Evolutionary conservation across 2,113 vertebrate genomes (phyloP).

Genomic region (Syngnathus floridae): DNA sequence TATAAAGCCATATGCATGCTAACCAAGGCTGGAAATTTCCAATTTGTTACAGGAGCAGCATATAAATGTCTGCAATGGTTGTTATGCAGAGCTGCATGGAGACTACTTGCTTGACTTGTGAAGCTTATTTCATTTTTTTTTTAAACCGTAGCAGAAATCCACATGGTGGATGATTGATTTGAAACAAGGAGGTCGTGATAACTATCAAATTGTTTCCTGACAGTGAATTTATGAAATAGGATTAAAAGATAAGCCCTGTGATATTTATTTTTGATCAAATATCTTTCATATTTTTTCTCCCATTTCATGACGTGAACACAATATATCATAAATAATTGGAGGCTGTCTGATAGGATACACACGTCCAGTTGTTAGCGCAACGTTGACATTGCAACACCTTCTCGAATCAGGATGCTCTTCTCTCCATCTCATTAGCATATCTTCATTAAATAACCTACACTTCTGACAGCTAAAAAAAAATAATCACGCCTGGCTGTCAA

Average conservation of each 20-base stretch:
- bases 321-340: no score
- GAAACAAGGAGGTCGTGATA: neutral
- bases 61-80: constrained; percentile 48
- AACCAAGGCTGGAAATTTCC: constrained; percentile 54
- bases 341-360: no score
- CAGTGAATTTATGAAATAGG: neutral
- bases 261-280: neutral
- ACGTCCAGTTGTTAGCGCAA: no score
- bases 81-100: constrained; percentile 33
- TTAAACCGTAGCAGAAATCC: constrained; percentile 11
- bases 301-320: no score
- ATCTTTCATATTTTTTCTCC: neutral
- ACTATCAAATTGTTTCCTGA: neutral
- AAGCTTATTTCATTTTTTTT: constrained; percentile 18
- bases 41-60: constrained; percentile 53
- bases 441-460: no score
- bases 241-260: neutral
- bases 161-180: constrained; percentile 28
- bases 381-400: no score
- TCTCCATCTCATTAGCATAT: no score
- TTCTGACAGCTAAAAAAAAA: no score
- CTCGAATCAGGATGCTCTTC: no score
- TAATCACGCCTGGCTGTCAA: no score
- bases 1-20: constrained; percentile 51
- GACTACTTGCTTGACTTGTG: constrained; percentile 24